phyloP scores from a whole-genome alignment of 2,113 vertebrate genomes.

The Limanda limanda region DNA sequence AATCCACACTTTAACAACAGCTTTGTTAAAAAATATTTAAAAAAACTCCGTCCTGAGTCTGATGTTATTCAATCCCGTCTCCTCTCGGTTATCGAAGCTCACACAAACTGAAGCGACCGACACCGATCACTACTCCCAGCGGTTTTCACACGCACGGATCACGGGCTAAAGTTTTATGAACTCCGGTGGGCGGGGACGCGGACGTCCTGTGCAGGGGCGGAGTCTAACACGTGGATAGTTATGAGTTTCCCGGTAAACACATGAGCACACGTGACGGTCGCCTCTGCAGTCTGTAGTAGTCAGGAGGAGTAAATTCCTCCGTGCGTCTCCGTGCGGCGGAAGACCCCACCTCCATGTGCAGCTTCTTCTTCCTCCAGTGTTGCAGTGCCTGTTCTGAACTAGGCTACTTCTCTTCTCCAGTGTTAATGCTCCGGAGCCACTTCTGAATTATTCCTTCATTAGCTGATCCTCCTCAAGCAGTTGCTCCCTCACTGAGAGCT shows the following conservation, averaged over 20 bases:
- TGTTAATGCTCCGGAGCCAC: neutral
- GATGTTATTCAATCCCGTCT: neutral
- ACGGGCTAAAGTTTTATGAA: conserved; percentile 44
- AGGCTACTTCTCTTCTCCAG: neutral
- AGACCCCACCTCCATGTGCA: neutral
- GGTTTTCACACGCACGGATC: neutral
- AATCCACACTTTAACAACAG: neutral
- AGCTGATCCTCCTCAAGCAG: too few species aligned
- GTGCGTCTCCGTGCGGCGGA: conserved; percentile 19
- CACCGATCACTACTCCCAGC: conserved; percentile 13
- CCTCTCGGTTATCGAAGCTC: neutral
- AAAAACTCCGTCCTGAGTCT: too few species aligned
- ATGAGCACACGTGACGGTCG: conserved; percentile 60
- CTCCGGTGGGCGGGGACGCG: conserved; percentile 31
- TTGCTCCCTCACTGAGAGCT: too few species aligned
- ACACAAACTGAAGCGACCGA: neutral
- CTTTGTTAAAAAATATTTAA: neutral
- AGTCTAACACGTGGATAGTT: conserved; percentile 59
- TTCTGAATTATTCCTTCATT: too few species aligned
- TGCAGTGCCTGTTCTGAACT: neutral
- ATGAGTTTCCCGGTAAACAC: conserved; percentile 62
- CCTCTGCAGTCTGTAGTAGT: neutral
- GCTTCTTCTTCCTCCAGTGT: neutral
- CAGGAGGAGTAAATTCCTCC: conserved; percentile 46
- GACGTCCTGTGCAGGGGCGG: conserved; percentile 35